A percentile compares a stretch with the other conserved stretches of the same genome.
phyloP scores from a whole-genome alignment of 2,797 vertebrate species.

The Lepidocolaptes lacrymiger region DNA sequence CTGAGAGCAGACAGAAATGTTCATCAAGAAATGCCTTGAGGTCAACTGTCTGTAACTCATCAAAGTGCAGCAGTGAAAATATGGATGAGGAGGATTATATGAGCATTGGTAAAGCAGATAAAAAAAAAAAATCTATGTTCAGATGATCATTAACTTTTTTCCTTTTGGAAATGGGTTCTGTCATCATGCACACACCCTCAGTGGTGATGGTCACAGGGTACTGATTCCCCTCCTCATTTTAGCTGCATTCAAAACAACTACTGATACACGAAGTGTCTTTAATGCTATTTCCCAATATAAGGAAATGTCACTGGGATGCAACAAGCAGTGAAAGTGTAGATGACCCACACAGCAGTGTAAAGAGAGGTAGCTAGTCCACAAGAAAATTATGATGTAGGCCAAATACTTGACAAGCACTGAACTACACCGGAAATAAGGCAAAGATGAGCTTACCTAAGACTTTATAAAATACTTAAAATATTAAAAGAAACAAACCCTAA shows the following conservation, averaged over 20 bases:
- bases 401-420: not conserved
- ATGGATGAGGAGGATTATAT: not conserved
- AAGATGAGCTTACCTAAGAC: not conserved
- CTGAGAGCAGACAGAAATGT: conserved; percentile 51
- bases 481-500: accelerated
- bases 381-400: not conserved
- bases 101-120: not conserved
- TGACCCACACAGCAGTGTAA: not conserved
- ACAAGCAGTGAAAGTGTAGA: not conserved
- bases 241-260: not conserved
- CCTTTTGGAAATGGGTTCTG: not conserved
- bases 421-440: not conserved
- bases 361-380: not conserved
- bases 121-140: not conserved
- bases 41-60: conserved; percentile 42
- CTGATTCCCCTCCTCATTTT: not conserved
- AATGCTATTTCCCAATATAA: not conserved
- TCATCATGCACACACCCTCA: not conserved
- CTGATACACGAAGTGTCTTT: not conserved
- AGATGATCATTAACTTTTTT: not conserved
- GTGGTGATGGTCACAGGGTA: not conserved
- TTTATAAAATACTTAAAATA: not conserved
- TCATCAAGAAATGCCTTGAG: conserved; percentile 56
- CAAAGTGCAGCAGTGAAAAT: conserved; percentile 22
- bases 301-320: not conserved